A percentile compares a stretch with the other conserved stretches of the same genome.
Conservation (phyloP, 2,888 invertebrate genomes). For the Azorinus chamasolen region DNA sequence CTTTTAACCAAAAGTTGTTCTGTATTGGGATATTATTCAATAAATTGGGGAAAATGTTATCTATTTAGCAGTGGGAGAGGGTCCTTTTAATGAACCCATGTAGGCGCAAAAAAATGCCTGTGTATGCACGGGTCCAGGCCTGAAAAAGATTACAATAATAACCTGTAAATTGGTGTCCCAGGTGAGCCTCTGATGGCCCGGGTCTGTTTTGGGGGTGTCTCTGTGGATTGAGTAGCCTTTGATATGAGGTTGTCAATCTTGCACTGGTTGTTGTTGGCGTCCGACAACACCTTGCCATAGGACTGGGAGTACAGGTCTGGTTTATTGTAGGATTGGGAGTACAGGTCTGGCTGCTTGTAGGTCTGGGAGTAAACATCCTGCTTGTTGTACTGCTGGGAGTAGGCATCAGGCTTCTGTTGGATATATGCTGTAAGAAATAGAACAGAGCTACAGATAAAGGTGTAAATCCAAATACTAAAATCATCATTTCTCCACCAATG, state of each 20-base stretch:
- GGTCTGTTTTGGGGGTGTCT: constrained; percentile 70
- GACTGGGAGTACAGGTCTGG: constrained; percentile 13
- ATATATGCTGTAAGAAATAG: constrained; percentile 20
- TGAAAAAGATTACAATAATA: no score
- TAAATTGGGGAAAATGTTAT: no score
- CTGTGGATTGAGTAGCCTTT: constrained; percentile 15
- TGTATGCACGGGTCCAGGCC: no score
- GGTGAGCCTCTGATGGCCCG: constrained; percentile 74
- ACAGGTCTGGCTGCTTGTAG: constrained; percentile 20
- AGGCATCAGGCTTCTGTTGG: constrained; percentile 24
- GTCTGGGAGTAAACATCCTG: constrained; percentile 14
- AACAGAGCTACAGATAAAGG: no score
- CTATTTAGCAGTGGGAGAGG: no score
- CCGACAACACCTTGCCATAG: constrained; percentile 19
- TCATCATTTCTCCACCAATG: neutral
- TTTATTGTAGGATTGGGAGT: neutral
- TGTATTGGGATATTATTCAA: no score
- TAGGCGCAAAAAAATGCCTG: no score
- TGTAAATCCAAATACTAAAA: no score
- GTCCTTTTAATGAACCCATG: no score
- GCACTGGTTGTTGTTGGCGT: constrained; percentile 40
- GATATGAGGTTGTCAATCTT: constrained; percentile 36
- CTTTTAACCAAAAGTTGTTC: no score
- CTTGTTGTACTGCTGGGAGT: constrained; percentile 17
- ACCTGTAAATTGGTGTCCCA: constrained; percentile 59